Conservation (phyloP, 2,797 vertebrate genomes). For the Coranthus polyacanthus region DNA sequence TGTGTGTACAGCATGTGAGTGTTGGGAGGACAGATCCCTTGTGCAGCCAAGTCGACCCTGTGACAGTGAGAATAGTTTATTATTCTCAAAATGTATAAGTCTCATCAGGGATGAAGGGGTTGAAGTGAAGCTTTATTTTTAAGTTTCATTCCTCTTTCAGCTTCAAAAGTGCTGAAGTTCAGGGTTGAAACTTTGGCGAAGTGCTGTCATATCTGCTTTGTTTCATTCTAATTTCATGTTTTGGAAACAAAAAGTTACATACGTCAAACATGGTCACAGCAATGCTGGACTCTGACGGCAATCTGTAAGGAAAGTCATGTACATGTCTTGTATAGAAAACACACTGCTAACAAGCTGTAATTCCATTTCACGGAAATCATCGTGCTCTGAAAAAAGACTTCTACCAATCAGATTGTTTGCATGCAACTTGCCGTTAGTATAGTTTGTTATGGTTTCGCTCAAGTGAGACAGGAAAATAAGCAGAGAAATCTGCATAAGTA, state of each 20-base stretch:
- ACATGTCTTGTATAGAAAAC: constrained; percentile 4
- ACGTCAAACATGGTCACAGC: not conserved
- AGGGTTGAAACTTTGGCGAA: constrained; percentile 43
- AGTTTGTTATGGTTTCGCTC: constrained; percentile 66
- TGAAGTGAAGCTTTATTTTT: constrained; percentile 24
- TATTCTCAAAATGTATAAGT: constrained; percentile 26
- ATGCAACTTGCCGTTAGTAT: constrained; percentile 34
- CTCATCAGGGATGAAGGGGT: constrained; percentile 42
- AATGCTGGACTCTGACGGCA: not conserved
- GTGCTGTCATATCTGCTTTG: not conserved
- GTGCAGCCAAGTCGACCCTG: constrained; percentile 44
- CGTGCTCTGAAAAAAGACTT: constrained; percentile 36
- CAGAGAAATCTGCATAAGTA: constrained; percentile 67
- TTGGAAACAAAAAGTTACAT: constrained; percentile 12
- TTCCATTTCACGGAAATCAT: constrained; percentile 58
- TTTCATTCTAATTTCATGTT: constrained; percentile 12
- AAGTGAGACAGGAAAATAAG: constrained; percentile 71
- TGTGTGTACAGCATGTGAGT: constrained; percentile 7
- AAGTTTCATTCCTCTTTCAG: too few relatives aligned
- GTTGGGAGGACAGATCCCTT: constrained; percentile 59
- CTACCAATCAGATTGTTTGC: constrained; percentile 33
- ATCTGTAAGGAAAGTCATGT: constrained; percentile 11
- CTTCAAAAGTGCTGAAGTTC: constrained; percentile 47
- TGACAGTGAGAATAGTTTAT: constrained; percentile 55
- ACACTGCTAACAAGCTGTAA: constrained; percentile 46